phyloP scores from a whole-genome alignment of 2,888 invertebrate species.

The Acanthosepion pharaonis region DNA sequence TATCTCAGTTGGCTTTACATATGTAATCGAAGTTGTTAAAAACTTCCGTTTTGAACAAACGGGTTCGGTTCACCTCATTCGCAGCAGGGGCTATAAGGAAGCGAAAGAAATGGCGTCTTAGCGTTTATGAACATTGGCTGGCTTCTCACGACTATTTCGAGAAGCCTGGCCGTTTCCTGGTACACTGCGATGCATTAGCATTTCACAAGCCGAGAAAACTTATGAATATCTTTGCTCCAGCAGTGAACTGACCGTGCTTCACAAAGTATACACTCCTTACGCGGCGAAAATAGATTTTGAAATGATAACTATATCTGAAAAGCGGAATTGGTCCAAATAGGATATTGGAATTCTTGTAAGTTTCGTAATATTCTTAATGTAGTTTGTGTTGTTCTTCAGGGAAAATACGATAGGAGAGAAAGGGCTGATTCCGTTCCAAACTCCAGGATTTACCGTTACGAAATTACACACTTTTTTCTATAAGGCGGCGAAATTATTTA shows the following conservation, averaged over 20 bases:
- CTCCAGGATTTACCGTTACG: too few species aligned
- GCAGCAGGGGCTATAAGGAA: too few species aligned
- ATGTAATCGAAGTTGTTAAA: too few species aligned
- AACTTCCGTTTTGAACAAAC: too few species aligned
- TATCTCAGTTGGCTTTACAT: too few species aligned
- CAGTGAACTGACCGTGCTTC: background rate
- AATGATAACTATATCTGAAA: constrained; percentile 33
- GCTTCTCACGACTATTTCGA: background rate
- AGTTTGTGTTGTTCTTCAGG: too few species aligned
- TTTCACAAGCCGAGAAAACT: constrained; percentile 3
- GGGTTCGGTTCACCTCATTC: too few species aligned
- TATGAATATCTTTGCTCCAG: constrained; percentile 4
- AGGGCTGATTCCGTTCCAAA: too few species aligned
- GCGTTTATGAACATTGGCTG: background rate
- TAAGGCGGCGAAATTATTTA: too few species aligned
- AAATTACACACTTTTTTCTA: too few species aligned
- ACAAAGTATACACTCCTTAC: background rate
- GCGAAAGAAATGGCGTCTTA: background rate
- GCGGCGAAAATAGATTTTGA: background rate
- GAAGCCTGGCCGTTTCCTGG: background rate
- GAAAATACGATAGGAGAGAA: too few species aligned
- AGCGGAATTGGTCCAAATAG: constrained; percentile 7
- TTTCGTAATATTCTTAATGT: background rate
- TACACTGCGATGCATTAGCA: background rate
- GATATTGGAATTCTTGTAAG: background rate